Evolutionary conservation across 2,797 vertebrate genomes (phyloP).

Genomic region (Tokudaia muenninki): DNA sequence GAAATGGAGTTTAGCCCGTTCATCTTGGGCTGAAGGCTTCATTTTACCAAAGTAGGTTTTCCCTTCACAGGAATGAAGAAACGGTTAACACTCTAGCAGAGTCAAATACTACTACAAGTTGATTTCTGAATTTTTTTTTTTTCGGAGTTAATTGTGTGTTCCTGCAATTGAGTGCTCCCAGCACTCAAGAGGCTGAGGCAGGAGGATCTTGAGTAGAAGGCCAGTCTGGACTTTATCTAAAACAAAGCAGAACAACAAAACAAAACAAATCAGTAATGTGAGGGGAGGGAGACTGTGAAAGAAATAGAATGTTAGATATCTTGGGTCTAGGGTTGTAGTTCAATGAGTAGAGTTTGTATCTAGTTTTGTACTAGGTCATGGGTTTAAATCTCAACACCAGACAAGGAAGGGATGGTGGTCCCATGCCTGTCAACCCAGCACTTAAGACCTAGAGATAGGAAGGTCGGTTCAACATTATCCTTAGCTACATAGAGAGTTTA

Average conservation of each 20-base stretch:
- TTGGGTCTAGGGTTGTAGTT: not conserved
- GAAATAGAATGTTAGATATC: not conserved
- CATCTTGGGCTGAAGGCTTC: not conserved
- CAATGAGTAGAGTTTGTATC: not conserved
- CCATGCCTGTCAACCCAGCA: not conserved
- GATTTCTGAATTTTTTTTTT: not conserved
- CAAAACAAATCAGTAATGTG: not conserved
- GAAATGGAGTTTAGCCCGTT: not conserved
- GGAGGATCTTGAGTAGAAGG: not conserved
- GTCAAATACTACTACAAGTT: not conserved
- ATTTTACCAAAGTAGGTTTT: slow-evolving; percentile 22
- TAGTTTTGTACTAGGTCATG: not conserved
- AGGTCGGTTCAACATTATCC: not conserved
- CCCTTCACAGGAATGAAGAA: not conserved
- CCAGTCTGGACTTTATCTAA: not conserved
- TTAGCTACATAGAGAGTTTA: not conserved
- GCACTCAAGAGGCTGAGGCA: not conserved
- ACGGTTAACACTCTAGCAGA: not conserved
- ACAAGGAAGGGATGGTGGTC: not conserved
- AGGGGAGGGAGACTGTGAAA: not conserved
- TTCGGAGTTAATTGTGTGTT: not conserved
- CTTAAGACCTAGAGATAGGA: not conserved
- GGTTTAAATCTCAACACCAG: not conserved
- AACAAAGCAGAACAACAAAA: not conserved
- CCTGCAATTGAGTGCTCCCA: not conserved